Evolutionary conservation across 2,888 invertebrate species (phyloP).

Genomic region (Aspidapion aeneum): DNA sequence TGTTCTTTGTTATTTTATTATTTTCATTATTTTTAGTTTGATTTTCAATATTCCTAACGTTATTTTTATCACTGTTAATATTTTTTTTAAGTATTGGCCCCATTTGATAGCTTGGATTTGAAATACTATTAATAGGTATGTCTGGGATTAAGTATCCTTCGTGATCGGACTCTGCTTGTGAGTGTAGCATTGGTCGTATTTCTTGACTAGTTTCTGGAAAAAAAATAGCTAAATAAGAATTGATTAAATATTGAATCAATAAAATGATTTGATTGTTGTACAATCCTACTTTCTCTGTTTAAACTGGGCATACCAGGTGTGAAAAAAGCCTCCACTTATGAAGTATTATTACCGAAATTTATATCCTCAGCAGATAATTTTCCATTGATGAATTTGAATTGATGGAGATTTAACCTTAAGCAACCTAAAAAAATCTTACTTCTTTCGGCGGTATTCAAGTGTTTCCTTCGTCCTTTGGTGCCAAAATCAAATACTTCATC

Average conservation of each 20-base stretch:
- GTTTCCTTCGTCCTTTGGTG: slow-evolving; percentile 34
- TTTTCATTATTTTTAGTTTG: background rate
- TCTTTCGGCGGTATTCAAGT: slow-evolving; percentile 27
- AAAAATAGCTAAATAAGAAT: no score
- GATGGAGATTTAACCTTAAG: no score
- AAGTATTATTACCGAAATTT: no score
- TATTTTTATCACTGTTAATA: slow-evolving; percentile 22
- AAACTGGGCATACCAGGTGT: no score
- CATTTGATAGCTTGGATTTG: slow-evolving; percentile 45
- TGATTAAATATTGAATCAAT: no score
- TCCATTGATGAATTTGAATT: no score
- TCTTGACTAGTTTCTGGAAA: slow-evolving; percentile 14
- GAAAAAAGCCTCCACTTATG: no score
- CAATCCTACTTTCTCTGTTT: no score
- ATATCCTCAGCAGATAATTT: no score
- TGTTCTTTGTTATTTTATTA: background rate
- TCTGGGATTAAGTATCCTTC: slow-evolving; percentile 31
- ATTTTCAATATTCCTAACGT: slow-evolving; percentile 15
- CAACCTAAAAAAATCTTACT: background rate
- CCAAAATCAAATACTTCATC: slow-evolving; percentile 46
- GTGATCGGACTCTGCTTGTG: slow-evolving; percentile 43
- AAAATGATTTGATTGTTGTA: no score
- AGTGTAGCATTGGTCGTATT: slow-evolving; percentile 51
- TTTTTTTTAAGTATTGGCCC: slow-evolving; percentile 35
- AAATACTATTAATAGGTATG: slow-evolving; percentile 36